A percentile compares a stretch with the other conserved stretches of the same genome.
These are phyloP conservation scores for Hipparchia semele DNA, from an alignment of 2,888 invertebrate species.

Conservation along the genomic window DNA sequence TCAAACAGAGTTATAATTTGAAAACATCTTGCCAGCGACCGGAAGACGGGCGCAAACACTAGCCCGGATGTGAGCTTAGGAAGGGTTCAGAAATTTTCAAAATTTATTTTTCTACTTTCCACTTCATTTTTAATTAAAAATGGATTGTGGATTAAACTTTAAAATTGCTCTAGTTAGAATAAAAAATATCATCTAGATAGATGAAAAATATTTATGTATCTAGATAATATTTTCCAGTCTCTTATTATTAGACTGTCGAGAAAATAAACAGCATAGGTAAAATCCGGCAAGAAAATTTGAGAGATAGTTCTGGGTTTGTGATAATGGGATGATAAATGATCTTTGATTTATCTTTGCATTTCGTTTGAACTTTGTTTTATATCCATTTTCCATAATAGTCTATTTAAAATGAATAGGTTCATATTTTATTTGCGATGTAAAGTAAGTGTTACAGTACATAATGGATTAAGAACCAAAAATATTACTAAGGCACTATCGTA, in stretches of 20 bases:
- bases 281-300: too few species aligned
- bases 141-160: constrained; percentile 20
- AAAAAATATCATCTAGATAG: not conserved
- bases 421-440: not conserved
- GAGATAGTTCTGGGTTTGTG: too few species aligned
- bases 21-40: constrained; percentile 61
- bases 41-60: constrained; percentile 40
- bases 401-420: too few species aligned
- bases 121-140: constrained; percentile 30
- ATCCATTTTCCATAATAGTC: too few species aligned
- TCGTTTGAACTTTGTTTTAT: too few species aligned
- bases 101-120: constrained; percentile 24
- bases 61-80: constrained; percentile 40
- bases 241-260: not conserved
- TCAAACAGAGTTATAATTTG: constrained; percentile 65
- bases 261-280: too few species aligned
- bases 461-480: too few species aligned
- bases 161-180: not conserved
- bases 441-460: too few species aligned
- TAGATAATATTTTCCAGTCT: not conserved
- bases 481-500: too few species aligned
- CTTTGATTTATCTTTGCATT: too few species aligned
- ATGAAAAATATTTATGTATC: too few species aligned
- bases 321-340: too few species aligned
- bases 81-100: constrained; percentile 37